Conservation (phyloP, 2,797 vertebrate species). For the Gastrophryne carolinensis region DNA sequence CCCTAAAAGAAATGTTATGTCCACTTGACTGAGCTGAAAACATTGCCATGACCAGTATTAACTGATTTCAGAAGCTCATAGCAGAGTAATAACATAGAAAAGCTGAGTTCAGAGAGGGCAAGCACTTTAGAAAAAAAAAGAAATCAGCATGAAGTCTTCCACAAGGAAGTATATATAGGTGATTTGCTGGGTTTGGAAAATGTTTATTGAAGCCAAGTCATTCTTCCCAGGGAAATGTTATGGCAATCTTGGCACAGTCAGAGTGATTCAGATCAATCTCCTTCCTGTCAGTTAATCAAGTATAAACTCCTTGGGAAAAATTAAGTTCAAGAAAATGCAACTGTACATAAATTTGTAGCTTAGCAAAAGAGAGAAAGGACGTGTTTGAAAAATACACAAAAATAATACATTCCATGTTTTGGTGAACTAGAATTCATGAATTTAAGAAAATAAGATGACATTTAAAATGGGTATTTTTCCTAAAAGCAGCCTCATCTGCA, state of each 20-base stretch:
- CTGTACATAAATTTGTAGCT: slow-evolving; percentile 11
- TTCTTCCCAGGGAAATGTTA: slow-evolving; percentile 43
- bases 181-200: slow-evolving; percentile 39
- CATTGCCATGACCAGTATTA: too few relatives aligned
- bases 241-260: slow-evolving; percentile 35
- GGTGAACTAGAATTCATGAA: too few relatives aligned
- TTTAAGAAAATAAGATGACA: too few relatives aligned
- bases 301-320: slow-evolving; percentile 41
- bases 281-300: slow-evolving; percentile 41
- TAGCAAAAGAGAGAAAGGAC: background rate
- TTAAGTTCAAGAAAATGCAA: slow-evolving; percentile 25
- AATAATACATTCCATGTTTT: too few relatives aligned
- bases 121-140: background rate
- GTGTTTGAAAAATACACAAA: background rate
- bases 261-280: slow-evolving; percentile 28
- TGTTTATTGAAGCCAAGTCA: slow-evolving; percentile 48
- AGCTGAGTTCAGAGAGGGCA: too few relatives aligned
- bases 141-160: background rate
- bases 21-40: too few relatives aligned
- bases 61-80: too few relatives aligned
- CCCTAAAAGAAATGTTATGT: too few relatives aligned
- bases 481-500: too few relatives aligned
- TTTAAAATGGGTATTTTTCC: too few relatives aligned
- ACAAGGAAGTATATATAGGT: too few relatives aligned
- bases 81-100: too few relatives aligned